These are phyloP conservation scores for Nibea albiflora DNA, from an alignment of 2,113 vertebrate species.

Conservation along the genomic window DNA sequence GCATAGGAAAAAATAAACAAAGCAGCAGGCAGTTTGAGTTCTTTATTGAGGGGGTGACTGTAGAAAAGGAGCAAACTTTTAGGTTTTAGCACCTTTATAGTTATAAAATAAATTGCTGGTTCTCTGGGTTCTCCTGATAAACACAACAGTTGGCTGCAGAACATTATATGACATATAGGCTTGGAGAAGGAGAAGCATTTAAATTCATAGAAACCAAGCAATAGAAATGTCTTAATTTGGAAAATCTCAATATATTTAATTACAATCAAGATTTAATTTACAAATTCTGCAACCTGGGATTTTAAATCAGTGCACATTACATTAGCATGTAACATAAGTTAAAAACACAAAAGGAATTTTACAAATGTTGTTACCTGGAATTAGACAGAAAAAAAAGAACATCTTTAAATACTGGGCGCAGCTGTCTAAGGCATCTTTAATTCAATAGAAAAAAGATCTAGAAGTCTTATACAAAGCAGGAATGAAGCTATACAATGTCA, in stretches of 20 bases:
- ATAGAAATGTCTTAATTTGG: conserved; percentile 52
- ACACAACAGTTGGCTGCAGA: conserved; percentile 35
- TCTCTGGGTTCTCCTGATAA: conserved; percentile 56
- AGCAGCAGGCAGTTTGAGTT: conserved; percentile 48
- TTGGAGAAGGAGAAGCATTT: conserved; percentile 40
- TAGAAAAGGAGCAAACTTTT: conserved; percentile 77
- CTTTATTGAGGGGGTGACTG: conserved; percentile 78
- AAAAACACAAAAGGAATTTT: conserved; percentile 76
- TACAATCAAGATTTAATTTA: conserved; percentile 62
- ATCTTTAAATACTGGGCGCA: conserved; percentile 82
- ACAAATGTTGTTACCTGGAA: conserved; percentile 81
- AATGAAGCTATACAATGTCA: conserved; percentile 82
- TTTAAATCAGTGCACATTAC: conserved; percentile 80
- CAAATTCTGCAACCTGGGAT: conserved; percentile 72
- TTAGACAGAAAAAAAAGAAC: conserved; percentile 62
- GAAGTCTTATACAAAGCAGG: conserved; percentile 79
- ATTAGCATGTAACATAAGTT: conserved; percentile 75
- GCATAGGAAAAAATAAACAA: background rate
- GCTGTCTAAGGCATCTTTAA: conserved; percentile 86
- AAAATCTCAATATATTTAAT: conserved; percentile 63
- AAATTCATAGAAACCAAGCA: conserved; percentile 58
- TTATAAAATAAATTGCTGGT: conserved; percentile 69
- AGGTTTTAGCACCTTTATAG: conserved; percentile 73
- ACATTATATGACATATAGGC: conserved; percentile 28
- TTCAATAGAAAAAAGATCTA: conserved; percentile 82